Percentiles rank a stretch among this genome's conserved stretches.
These are phyloP conservation scores for Petrocephalus schoutedeni DNA, from an alignment of 2,797 vertebrate species.

Conservation along the genomic window DNA sequence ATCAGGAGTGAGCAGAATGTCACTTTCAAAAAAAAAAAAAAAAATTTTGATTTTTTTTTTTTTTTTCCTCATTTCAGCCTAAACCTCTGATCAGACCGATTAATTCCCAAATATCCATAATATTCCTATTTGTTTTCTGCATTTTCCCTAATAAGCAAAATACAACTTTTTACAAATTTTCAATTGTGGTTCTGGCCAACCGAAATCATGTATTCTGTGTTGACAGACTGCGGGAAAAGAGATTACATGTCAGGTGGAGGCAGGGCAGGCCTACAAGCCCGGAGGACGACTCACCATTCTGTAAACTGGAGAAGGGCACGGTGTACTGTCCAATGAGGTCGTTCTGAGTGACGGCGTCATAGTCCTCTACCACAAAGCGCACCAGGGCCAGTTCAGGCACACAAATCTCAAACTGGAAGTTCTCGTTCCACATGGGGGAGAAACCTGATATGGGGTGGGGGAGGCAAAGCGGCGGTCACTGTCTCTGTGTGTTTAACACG, in stretches of 20 bases:
- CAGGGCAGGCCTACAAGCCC: background rate
- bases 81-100: background rate
- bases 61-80: background rate
- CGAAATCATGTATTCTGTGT: background rate
- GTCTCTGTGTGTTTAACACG: background rate
- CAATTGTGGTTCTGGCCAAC: background rate
- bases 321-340: conserved; percentile 89
- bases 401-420: conserved; percentile 74
- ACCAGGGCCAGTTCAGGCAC: conserved; percentile 82
- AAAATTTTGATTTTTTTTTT: too few relatives aligned
- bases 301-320: conserved; percentile 77
- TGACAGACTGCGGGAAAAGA: background rate
- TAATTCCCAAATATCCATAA: background rate
- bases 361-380: conserved; percentile 82
- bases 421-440: conserved; percentile 82
- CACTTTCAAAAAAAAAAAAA: background rate
- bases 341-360: conserved; percentile 72
- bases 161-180: background rate
- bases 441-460: conserved; percentile 63
- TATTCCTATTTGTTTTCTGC: background rate
- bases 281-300: conserved; percentile 72
- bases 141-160: background rate
- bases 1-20: background rate
- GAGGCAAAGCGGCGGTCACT: background rate
- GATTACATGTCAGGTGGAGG: background rate